Base-by-base conservation (phyloP, 2,113 vertebrate genomes). In the Megatriorchis doriae region DNA sequence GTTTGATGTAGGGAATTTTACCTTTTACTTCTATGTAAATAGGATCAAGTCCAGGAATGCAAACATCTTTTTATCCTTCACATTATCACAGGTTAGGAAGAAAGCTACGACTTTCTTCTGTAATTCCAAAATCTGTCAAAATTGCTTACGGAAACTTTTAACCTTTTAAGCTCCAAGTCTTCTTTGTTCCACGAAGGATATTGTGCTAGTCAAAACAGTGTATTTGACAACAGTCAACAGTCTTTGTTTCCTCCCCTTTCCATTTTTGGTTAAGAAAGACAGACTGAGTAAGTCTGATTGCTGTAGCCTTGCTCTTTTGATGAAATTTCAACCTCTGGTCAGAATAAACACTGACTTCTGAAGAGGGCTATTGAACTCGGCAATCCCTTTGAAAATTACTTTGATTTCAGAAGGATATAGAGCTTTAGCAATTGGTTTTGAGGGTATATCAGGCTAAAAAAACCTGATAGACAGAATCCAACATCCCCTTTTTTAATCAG, bases 11-110 rank as follows among this genome's bases (percentile, higher is more conserved):
- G 52, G 32, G n/a, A 89, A 58, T 89, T 94, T 93, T 96, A 92
- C 81, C 73, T 94, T 89, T 91, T 72, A 79, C 72, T 87, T 96
- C 74, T 72, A 71, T 79, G 65, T 91, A 88, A 91, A 92, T 75
- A 94, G 73, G 23, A 79, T 72, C 48, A 89, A 90, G 25, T 84
- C 40, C 14, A 61, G 38, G 77, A 89, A 89, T 68, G 48, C 50
- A 86, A 95, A 68, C 56, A 43, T 92, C 47, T 88, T 83, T 93
- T 94, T 71, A 50, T 71, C 47, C 52, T 88, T 91, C 43, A 61
- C 26, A 17, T 79, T 94, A 73, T 87, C 52, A 81, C 34, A 84
- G 3, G 1, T 65, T 71, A 58, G 56, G 61, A 81, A 81, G 61
- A 81, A 91, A 95, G 43, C 13, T 66, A 27, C 2, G 11, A 31